Conservation (phyloP, 2,888 invertebrate genomes). For the Scaptomyza tumidula region DNA sequence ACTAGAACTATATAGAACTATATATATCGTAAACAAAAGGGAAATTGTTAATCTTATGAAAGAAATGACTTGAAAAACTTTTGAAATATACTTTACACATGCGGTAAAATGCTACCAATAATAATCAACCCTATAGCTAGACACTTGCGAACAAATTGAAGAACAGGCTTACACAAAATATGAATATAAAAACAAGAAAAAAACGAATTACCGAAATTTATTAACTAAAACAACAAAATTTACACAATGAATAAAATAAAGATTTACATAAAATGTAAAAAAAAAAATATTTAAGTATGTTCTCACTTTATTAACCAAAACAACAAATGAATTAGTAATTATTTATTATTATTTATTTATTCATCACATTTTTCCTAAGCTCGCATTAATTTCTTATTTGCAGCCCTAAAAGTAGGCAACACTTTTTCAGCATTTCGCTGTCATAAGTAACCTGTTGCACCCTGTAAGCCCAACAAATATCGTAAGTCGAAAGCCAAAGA, state of each 20-base stretch:
- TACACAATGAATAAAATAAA: conserved; percentile 72
- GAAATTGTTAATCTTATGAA: conserved; percentile 67
- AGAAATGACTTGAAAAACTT: conserved; percentile 64
- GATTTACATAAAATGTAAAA: conserved; percentile 73
- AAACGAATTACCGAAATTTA: conserved; percentile 45
- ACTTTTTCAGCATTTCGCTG: conserved; percentile 12
- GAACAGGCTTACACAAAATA: conserved; percentile 47
- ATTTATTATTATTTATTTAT: no score
- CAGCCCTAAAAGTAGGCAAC: conserved; percentile 41
- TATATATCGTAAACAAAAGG: conserved; percentile 40
- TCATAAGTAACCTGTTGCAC: conserved; percentile 42
- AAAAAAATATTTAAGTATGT: not conserved
- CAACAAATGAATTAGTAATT: no score
- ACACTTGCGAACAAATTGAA: conserved; percentile 64
- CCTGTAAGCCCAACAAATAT: conserved; percentile 11
- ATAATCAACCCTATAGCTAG: conserved; percentile 59
- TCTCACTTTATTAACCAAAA: not conserved
- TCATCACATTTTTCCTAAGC: no score
- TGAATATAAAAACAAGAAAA: conserved; percentile 14
- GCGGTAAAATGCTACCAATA: conserved; percentile 15
- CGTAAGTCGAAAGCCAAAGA: conserved; percentile 34
- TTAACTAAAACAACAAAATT: conserved; percentile 66
- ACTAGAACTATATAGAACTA: conserved; percentile 2
- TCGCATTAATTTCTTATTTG: not conserved
- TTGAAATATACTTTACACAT: conserved; percentile 45